Percentiles rank a stretch among this genome's conserved stretches.
phyloP scores from a whole-genome alignment of 2,888 invertebrate species.

The Erpobdella octoculata region DNA sequence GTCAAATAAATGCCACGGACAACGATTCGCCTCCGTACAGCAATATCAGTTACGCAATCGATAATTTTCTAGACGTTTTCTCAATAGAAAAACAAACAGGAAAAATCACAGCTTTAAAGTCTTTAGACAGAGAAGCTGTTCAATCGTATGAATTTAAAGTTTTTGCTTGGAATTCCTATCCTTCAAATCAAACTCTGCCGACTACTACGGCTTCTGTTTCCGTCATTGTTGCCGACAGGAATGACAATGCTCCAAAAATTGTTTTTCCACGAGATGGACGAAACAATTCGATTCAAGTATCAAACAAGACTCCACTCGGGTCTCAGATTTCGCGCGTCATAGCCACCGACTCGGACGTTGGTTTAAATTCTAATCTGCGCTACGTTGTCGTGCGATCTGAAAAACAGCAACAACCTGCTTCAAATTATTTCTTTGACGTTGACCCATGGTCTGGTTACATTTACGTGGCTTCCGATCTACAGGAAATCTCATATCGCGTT shows the following conservation, averaged over 20 bases:
- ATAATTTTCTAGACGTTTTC: constrained; percentile 40
- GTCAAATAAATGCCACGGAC: constrained; percentile 34
- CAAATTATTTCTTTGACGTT: constrained; percentile 50
- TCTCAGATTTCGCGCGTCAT: constrained; percentile 39
- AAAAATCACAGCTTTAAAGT: constrained; percentile 60
- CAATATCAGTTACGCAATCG: constrained; percentile 31
- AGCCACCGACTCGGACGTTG: constrained; percentile 43
- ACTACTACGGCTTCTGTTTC: constrained; percentile 37
- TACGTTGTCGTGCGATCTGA: constrained; percentile 57
- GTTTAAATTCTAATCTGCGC: constrained; percentile 40
- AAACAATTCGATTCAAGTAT: constrained; percentile 40
- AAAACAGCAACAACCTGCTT: constrained; percentile 46
- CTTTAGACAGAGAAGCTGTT: constrained; percentile 61
- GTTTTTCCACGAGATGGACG: constrained; percentile 39
- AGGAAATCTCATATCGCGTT: neutral
- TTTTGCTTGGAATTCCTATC: constrained; percentile 31
- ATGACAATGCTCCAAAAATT: constrained; percentile 44
- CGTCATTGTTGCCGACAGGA: constrained; percentile 42
- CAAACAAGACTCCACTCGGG: constrained; percentile 38
- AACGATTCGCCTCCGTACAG: constrained; percentile 32
- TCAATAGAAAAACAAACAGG: constrained; percentile 41
- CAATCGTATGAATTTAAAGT: constrained; percentile 32
- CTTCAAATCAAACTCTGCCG: constrained; percentile 22
- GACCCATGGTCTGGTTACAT: constrained; percentile 52
- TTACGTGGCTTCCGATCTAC: constrained; percentile 35